A percentile compares a stretch with the other conserved stretches of the same genome.
phyloP scores from a whole-genome alignment of 1,140 invertebrate species.

The Hesperophylax magnus region DNA sequence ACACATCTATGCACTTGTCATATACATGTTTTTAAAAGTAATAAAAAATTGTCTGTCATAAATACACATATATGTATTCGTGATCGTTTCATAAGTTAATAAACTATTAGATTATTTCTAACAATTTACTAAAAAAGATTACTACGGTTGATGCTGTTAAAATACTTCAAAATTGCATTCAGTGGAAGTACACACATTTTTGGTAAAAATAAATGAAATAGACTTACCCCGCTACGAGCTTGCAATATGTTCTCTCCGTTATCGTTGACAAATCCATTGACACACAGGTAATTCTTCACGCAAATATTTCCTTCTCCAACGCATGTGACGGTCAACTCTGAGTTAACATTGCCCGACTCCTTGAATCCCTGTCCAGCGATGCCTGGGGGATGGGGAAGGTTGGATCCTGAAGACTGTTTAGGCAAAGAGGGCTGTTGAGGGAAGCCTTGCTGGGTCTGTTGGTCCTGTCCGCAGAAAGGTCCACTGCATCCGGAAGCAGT shows the following conservation, averaged over 20 bases:
- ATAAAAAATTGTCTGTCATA: no score
- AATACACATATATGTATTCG: no score
- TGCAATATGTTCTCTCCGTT: slow-evolving; percentile 67
- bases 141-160: no score
- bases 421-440: slow-evolving; percentile 30
- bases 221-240: slow-evolving; percentile 65
- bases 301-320: slow-evolving; percentile 71
- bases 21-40: no score
- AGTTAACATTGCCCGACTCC: slow-evolving; percentile 56
- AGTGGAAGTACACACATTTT: no score
- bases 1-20: no score
- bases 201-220: background rate
- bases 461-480: slow-evolving; percentile 35
- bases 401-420: slow-evolving; percentile 35
- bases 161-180: no score
- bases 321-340: slow-evolving; percentile 68
- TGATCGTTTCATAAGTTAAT: no score
- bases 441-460: slow-evolving; percentile 42
- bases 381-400: slow-evolving; percentile 48
- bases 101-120: no score
- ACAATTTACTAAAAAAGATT: no score
- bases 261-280: slow-evolving; percentile 71
- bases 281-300: slow-evolving; percentile 71
- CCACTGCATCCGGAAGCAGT: slow-evolving; percentile 2
- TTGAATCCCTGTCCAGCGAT: slow-evolving; percentile 60